Base-by-base conservation (phyloP, 2,888 invertebrate species). In the Agonopterix arenella region DNA sequence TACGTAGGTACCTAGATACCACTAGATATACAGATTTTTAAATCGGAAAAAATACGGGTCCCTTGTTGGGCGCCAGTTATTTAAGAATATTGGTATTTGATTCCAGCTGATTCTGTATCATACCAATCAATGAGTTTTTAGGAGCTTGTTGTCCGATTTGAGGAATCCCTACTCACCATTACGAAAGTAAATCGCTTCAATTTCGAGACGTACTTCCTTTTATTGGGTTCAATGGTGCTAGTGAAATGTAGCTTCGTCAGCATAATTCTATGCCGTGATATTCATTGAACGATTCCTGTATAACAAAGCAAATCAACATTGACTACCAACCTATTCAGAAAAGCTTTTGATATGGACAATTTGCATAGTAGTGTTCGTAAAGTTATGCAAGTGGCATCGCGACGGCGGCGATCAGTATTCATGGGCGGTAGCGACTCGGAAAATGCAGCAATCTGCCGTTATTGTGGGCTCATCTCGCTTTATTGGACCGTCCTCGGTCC, bases 361-460 rank as follows among this genome's bases (percentile, higher is more conserved):
- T 52, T 50, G 46, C 50, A 50, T 52, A 43, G 40, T 13, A 36
- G 37, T 11, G 11, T 40, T 10, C 18, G 10, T 2, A 28, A 48
- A 50, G 48, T 53, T 53, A 53, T 50, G 51, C 53, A 49, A 49
- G 45, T 48, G 45, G 47, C 45, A 36, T 44, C 43, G 8, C 36
- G 40, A 40, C 11, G 44, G 38, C 37, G 43, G 50, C 40, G 50
- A 57, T 58, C 52, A 50, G 56, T 56, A 59, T 59, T 56, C 59
- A 55, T 51, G 48, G 45, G 40, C 18, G 42, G 40, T 48, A 43
- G 40, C 36, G 49, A 45, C 46, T 47, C 46, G 52, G 58, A 52
- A 56, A 58, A 53, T 55, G 51, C 47, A 42, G 47, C 51, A 49
- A 54, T 53, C 45, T 40, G 46, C 45, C 43, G 49, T 48, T 50